Conservation (phyloP, 2,113 vertebrate species). For the Syrmaticus mikado region DNA sequence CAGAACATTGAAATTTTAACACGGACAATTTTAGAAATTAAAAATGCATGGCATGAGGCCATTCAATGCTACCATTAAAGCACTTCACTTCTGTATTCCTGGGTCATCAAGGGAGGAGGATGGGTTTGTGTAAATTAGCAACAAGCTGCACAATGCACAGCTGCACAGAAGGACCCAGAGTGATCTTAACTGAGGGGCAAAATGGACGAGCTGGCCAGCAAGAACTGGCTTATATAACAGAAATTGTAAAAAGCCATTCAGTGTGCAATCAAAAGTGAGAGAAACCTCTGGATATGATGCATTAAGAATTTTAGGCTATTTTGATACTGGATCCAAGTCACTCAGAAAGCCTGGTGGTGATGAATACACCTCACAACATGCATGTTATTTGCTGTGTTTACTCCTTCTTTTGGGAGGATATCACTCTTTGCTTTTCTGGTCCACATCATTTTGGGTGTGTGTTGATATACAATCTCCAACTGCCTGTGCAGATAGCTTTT, state of each 20-base stretch:
- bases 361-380: not conserved
- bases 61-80: slow-evolving; percentile 57
- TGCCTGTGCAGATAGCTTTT: not conserved
- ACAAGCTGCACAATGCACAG: not conserved
- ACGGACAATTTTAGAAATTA: slow-evolving; percentile 47
- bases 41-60: slow-evolving; percentile 53
- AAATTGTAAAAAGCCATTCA: not conserved
- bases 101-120: slow-evolving; percentile 26
- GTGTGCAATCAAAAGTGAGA: not conserved
- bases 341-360: not conserved
- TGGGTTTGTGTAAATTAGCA: not conserved
- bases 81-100: slow-evolving; percentile 19
- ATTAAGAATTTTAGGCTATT: not conserved
- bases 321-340: not conserved
- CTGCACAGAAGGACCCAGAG: not conserved
- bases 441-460: not conserved
- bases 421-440: not conserved
- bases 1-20: slow-evolving; percentile 12
- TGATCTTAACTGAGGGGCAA: not conserved
- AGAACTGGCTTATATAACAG: not conserved
- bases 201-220: not conserved
- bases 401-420: not conserved
- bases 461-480: not conserved
- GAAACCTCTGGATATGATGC: not conserved
- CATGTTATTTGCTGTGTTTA: not conserved